These are phyloP conservation scores for Epinotia demarniana DNA, from an alignment of 2,888 invertebrate genomes.

Conservation along the genomic window DNA sequence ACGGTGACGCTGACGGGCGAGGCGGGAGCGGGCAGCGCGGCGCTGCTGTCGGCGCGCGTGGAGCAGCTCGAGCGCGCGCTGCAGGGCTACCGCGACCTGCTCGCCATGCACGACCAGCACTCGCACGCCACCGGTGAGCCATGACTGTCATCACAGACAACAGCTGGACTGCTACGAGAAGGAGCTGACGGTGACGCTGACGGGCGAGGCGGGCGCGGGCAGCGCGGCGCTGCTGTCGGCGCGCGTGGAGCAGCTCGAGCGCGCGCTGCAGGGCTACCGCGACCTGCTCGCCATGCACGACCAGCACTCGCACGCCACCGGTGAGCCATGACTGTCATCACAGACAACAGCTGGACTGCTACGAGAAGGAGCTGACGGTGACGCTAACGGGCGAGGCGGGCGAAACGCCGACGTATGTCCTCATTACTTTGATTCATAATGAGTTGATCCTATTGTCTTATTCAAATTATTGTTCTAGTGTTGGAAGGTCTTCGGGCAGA, in stretches of 20 bases:
- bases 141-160: too few relatives aligned
- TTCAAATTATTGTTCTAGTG: conserved; percentile 51
- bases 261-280: conserved; percentile 5
- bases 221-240: background rate
- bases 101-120: conserved; percentile 85
- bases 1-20: background rate
- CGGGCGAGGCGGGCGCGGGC: conserved; percentile 23
- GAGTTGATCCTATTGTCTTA: background rate
- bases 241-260: background rate
- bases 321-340: background rate
- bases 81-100: conserved; percentile 87
- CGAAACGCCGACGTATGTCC: too few relatives aligned
- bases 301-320: conserved; percentile 1
- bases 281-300: conserved; percentile 2
- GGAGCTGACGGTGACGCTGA: background rate
- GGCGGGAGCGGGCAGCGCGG: too few relatives aligned
- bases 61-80: conserved; percentile 87
- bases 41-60: conserved; percentile 73
- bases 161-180: too few relatives aligned
- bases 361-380: too few relatives aligned
- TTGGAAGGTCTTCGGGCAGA: conserved; percentile 79
- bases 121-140: conserved; percentile 7
- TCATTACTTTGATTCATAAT: too few relatives aligned
- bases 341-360: too few relatives aligned
- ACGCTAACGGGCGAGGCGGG: too few relatives aligned